Conservation (phyloP, 2,888 invertebrate genomes). For the Entomobrya proxima region DNA sequence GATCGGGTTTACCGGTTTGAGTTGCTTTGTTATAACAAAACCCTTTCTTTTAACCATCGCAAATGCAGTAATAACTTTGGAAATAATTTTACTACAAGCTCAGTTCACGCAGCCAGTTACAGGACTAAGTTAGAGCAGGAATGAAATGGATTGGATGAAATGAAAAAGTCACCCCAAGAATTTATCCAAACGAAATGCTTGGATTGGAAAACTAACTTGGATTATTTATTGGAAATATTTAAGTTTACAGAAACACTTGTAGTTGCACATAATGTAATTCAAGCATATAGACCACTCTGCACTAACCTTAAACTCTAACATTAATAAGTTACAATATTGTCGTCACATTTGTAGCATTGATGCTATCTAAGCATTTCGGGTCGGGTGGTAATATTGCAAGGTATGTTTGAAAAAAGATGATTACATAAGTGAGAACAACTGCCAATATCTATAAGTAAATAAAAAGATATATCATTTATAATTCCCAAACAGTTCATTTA, state of each 20-base stretch:
- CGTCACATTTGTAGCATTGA: too few relatives aligned
- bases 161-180: too few relatives aligned
- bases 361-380: background rate
- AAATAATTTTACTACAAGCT: slow-evolving; percentile 37
- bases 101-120: slow-evolving; percentile 24
- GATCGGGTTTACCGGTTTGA: slow-evolving; percentile 31
- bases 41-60: slow-evolving; percentile 39
- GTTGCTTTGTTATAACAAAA: slow-evolving; percentile 44
- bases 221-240: too few relatives aligned
- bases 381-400: background rate
- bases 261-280: too few relatives aligned
- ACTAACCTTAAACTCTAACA: too few relatives aligned
- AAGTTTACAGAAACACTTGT: too few relatives aligned
- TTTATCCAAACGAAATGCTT: too few relatives aligned
- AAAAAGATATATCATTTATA: background rate
- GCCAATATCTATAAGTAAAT: slow-evolving; percentile 16
- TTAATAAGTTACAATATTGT: too few relatives aligned
- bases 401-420: slow-evolving; percentile 58
- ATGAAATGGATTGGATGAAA: too few relatives aligned
- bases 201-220: too few relatives aligned
- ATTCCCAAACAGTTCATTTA: background rate
- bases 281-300: too few relatives aligned
- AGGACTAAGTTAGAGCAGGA: background rate
- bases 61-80: slow-evolving; percentile 35
- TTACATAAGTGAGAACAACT: slow-evolving; percentile 23